These are phyloP conservation scores for Pseudomyrmex concolor DNA, from an alignment of 1,140 invertebrate genomes.

Conservation along the genomic window DNA sequence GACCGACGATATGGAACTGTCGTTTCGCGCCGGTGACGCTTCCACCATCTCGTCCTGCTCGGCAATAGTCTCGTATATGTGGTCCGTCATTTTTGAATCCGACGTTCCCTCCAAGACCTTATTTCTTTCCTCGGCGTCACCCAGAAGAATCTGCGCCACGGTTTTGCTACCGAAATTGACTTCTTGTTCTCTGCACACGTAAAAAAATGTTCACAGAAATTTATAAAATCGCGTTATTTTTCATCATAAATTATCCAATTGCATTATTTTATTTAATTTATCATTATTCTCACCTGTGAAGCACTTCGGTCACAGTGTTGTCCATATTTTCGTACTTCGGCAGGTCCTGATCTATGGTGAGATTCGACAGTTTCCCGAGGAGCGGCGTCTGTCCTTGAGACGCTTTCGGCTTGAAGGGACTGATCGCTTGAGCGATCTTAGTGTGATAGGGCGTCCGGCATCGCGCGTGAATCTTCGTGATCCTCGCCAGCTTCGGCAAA, in stretches of 20 bases:
- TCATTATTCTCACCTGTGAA: slow-evolving; percentile 74
- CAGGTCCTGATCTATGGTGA: slow-evolving; percentile 81
- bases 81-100: slow-evolving; percentile 49
- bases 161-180: slow-evolving; percentile 74
- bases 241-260: background rate
- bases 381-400: slow-evolving; percentile 78
- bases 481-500: slow-evolving; percentile 79
- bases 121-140: slow-evolving; percentile 76
- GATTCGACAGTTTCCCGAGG: slow-evolving; percentile 76
- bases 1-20: slow-evolving; percentile 83
- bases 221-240: too few species aligned
- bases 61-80: slow-evolving; percentile 78
- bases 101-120: slow-evolving; percentile 68
- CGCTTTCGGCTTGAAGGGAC: slow-evolving; percentile 67
- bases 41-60: slow-evolving; percentile 50
- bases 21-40: slow-evolving; percentile 75
- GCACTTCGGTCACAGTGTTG: slow-evolving; percentile 79
- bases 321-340: slow-evolving; percentile 82
- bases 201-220: too few species aligned
- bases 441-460: slow-evolving; percentile 80
- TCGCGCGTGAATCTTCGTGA: slow-evolving; percentile 79
- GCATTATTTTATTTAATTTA: background rate
- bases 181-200: slow-evolving; percentile 74
- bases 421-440: slow-evolving; percentile 63
- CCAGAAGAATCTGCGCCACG: slow-evolving; percentile 80